Evolutionary conservation across 2,888 invertebrate genomes (phyloP), one percentile per base, ranked within the genome.

Genomic region (Chydorus sphaericus): DNA sequence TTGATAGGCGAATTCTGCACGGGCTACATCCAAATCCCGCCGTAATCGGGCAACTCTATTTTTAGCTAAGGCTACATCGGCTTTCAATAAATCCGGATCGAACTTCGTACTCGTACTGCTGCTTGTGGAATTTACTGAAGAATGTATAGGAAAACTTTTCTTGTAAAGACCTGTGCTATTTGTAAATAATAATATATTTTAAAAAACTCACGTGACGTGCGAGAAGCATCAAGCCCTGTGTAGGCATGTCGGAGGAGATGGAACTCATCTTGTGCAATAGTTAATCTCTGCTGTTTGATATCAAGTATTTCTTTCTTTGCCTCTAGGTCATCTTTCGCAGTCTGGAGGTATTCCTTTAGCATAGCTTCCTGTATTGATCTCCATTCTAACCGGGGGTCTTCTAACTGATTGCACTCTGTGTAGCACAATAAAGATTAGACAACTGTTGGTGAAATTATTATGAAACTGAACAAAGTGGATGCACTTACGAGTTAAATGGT

Each of bases 341-440:
- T 91, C 65, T 85, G 85, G 68, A 96, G 81, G 76, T 96, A 96
- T 68, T 94, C 93, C 70, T 90, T 82, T 70, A 96, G 78, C 96
- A 96, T 96, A 62, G 84, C 85, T 75, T 96, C 93, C 74, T 96
- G 96, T 65, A 92, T 85, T 66, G 83, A 85, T 67, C 92, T 81
- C 94, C 94, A 96, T 82, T 93, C 92, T 74, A 89, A 79, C 66
- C 94, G 78, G 61, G 96, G 96, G 73, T 96, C 94, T 75, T 96
- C 94, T 61, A 94, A 74, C 74, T 96, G 94, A 68, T 93, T 96
- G 67, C 84, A 83, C 78, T 93, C 91, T 91, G 78, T 36, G 26
- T 38, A 77, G 72, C n/a, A 62, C 68, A 66, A 57, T 57, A 60
- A 57, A 53, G 58, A 51, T 50, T 26, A 59, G 28, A 20, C 29